Base-by-base conservation (phyloP, 2,888 invertebrate genomes). In the Nomada lathburiana region DNA sequence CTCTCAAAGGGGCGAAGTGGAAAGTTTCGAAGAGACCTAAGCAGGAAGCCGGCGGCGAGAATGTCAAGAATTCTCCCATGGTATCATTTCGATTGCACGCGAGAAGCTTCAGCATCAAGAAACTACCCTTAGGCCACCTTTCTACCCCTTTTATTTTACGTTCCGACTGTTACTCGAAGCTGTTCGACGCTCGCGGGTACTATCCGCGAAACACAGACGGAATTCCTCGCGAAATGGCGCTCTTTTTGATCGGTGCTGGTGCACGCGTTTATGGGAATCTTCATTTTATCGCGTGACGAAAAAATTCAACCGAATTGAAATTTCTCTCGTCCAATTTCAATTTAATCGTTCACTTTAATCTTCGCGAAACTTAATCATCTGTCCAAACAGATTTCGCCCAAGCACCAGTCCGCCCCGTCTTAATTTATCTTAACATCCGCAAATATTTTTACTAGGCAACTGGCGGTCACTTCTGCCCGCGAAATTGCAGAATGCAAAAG, bases 11-110 rank as follows among this genome's bases (percentile, higher is more conserved):
- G 29, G 10, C 60, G 52, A 73, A 67, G 64, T 53, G 73, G 78
- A 60, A 81, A 81, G 81, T 81, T 79, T 69, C 57, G 63, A 64
- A 62, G 70, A 36, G 44, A 55, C 53, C 26, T 20, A 23, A 47
- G 68, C 63, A 29, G 63, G n/a, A 68, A 50, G 65, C 75, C 75
- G 68, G 44, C 60, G 50, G 57, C 60, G 23, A 13, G 2, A 20
- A 52, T 53, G 47, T 36, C 55, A 42, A 67, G 60, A 71, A 62
- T 76, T 62, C 70, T 57, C 5, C 13, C 44, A 20, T 13, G 13
- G 18, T 57, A 26, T 36, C 50, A 20, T 68, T 55, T 50, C 50
- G 52, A 60, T 63, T 72, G 60, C 67, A 60, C 26, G 65, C 44
- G 52, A 67, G 50, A 29, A 42, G 29, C 52, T 69, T 50, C 20